Conservation (phyloP, 2,797 vertebrate genomes). For the Sebastolobus altivelis region DNA sequence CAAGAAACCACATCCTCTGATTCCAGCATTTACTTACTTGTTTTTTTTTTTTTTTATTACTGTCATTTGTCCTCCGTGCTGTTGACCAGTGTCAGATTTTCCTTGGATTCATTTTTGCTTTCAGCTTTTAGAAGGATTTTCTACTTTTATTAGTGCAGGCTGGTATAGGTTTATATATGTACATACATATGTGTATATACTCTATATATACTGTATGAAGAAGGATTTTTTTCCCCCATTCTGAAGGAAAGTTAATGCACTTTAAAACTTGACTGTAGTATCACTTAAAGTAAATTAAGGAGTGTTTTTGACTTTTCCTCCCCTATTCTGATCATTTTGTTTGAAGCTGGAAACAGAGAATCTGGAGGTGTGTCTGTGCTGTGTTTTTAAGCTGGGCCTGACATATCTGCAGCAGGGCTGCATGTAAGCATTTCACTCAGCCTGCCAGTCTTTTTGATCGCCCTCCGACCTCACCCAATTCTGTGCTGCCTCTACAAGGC, state of each 20-base stretch:
- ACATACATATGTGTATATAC: constrained; percentile 63
- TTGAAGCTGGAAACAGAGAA: constrained; percentile 61
- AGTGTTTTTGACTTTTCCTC: constrained; percentile 41
- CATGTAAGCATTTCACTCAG: constrained; percentile 80
- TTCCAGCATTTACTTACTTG: constrained; percentile 62
- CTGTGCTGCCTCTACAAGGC: constrained; percentile 79
- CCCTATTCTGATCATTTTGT: constrained; percentile 63
- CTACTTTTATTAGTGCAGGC: constrained; percentile 77
- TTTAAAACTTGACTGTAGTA: constrained; percentile 70
- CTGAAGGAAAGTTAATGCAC: constrained; percentile 85
- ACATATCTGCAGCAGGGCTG: constrained; percentile 89
- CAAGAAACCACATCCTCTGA: constrained; percentile 79
- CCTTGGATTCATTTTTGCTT: constrained; percentile 62
- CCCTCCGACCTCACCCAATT: constrained; percentile 46
- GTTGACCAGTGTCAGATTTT: constrained; percentile 90
- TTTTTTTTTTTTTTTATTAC: constrained; percentile 46
- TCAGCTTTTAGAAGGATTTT: constrained; percentile 78
- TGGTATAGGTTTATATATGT: constrained; percentile 64
- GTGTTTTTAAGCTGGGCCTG: constrained; percentile 57
- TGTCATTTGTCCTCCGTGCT: constrained; percentile 80
- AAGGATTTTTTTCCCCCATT: constrained; percentile 72
- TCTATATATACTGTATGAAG: constrained; percentile 75
- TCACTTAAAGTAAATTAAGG: constrained; percentile 44
- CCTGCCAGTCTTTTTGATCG: constrained; percentile 76
- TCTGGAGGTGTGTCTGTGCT: constrained; percentile 51